Base-by-base conservation (phyloP, 2,888 invertebrate species). In the Philonicus albiceps region DNA sequence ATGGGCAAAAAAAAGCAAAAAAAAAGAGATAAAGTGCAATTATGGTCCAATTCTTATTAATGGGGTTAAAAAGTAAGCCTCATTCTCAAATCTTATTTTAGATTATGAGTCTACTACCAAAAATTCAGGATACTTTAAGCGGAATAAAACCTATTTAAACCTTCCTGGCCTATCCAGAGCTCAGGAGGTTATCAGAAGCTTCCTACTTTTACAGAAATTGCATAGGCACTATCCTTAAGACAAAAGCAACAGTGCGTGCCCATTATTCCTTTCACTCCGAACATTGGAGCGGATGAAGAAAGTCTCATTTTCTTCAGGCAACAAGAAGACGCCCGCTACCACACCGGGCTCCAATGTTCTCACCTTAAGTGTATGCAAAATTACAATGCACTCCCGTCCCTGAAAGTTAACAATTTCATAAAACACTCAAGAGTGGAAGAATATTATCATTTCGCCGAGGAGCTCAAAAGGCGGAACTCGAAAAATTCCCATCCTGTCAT, bases 401-500 rank as follows among this genome's bases (percentile, higher is more conserved):
- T 8, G 64, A 27, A 80, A 80, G 80, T 80, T 43, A 80, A 53
- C 80, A 80, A 80, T 27, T 80, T 80, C 49, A 34, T 80, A 80
- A 76, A 80, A 80, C 80, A 64, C 64, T 49, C 80, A 19, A 43
- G 11, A 30, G 80, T 30, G 27, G 43, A 80, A 80, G 22, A 80
- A 80, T 40, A 53, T 49, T 81, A 81, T 81, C 55, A 81, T 81
- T 81, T 81, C 55, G 27, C 31, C n/a, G 53, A 55, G 49, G 19
- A 64, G 55, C 55, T 81, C 81, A 34, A 81, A 64, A 64, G 31
- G 34, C 31, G 55, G 55, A 81, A 34, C 81, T 64, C 27, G 22
- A 64, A 64, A 22, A 34, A 81, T 55, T 81, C 11, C 55, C 55
- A 81, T 81, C 81, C 81, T 81, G 81, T 64, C 55, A 81, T 81